Percentiles rank a stretch among this genome's conserved stretches.
Conservation (phyloP, 1,140 invertebrate species). For the Liolophura sinensis region DNA sequence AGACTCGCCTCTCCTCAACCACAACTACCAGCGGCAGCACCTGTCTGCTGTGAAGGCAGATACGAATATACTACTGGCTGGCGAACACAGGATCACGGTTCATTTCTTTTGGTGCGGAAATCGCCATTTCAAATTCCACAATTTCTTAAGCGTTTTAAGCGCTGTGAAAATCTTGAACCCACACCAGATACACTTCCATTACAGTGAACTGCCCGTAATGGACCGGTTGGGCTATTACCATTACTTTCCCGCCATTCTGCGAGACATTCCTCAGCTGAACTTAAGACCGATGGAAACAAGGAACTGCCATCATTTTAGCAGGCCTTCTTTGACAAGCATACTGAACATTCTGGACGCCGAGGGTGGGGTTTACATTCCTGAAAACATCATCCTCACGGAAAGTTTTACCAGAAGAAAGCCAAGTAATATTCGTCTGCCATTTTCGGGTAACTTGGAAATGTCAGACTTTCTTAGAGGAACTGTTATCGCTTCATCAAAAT, state of each 20-base stretch:
- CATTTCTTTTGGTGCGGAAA: slow-evolving; percentile 35
- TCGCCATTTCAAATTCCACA: slow-evolving; percentile 31
- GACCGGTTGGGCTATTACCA: slow-evolving; percentile 27
- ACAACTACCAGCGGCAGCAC: no score
- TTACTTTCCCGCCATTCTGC: slow-evolving; percentile 20
- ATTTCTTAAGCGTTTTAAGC: slow-evolving; percentile 42
- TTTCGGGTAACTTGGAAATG: neutral
- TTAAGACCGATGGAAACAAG: slow-evolving; percentile 9
- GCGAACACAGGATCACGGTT: slow-evolving; percentile 6
- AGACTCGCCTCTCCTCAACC: no score
- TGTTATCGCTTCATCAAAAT: neutral
- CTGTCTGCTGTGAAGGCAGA: no score
- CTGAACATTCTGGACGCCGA: slow-evolving; percentile 14
- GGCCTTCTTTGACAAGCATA: slow-evolving; percentile 7
- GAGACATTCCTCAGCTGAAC: slow-evolving; percentile 20
- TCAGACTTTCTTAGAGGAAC: neutral
- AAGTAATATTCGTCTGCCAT: slow-evolving; percentile 1
- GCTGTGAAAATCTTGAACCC: slow-evolving; percentile 25
- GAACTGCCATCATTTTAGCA: slow-evolving; percentile 11
- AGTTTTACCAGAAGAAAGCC: slow-evolving; percentile 4
- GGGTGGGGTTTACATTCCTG: slow-evolving; percentile 27
- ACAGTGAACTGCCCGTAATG: slow-evolving; percentile 14
- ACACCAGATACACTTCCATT: slow-evolving; percentile 25
- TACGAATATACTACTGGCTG: no score
- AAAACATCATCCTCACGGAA: slow-evolving; percentile 17